These are phyloP conservation scores for Cydia fagiglandana DNA, from an alignment of 1,140 invertebrate genomes.

Conservation along the genomic window DNA sequence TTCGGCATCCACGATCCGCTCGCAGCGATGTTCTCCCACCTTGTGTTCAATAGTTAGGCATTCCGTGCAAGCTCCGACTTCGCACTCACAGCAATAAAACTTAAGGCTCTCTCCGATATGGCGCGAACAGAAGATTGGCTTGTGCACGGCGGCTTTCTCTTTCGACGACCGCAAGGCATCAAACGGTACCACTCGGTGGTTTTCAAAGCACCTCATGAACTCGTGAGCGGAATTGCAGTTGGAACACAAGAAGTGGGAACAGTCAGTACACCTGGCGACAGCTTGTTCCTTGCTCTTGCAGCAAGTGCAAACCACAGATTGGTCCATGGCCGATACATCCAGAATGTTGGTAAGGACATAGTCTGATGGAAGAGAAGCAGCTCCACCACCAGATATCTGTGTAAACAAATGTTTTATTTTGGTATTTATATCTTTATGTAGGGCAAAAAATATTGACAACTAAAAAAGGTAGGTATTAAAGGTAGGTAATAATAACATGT, in stretches of 20 bases:
- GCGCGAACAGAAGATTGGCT: conserved; percentile 88
- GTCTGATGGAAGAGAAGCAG: conserved; percentile 87
- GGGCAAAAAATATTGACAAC: not conserved
- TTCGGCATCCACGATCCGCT: conserved; percentile 87
- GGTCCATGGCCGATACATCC: conserved; percentile 90
- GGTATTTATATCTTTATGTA: not conserved
- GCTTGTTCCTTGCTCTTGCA: conserved; percentile 94
- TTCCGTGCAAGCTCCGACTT: conserved; percentile 90
- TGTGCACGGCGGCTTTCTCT: conserved; percentile 88
- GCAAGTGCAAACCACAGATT: conserved; percentile 90
- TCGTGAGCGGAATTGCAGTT: conserved; percentile 97
- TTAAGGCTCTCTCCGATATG: conserved; percentile 89
- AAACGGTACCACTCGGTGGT: conserved; percentile 92
- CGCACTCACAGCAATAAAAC: conserved; percentile 90
- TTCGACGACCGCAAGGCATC: conserved; percentile 90
- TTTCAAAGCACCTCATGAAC: conserved; percentile 96
- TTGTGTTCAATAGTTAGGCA: conserved; percentile 90
- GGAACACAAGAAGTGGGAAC: conserved; percentile 94
- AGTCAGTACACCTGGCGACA: conserved; percentile 94
- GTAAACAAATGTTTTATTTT: conserved; percentile 33
- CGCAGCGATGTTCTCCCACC: conserved; percentile 88
- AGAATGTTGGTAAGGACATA: conserved; percentile 92
- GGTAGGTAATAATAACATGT: no score
- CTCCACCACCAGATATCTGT: conserved; percentile 85
- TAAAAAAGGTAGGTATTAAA: no score